Base-by-base conservation (phyloP, 2,113 vertebrate genomes). In the Galeopterus variegatus region DNA sequence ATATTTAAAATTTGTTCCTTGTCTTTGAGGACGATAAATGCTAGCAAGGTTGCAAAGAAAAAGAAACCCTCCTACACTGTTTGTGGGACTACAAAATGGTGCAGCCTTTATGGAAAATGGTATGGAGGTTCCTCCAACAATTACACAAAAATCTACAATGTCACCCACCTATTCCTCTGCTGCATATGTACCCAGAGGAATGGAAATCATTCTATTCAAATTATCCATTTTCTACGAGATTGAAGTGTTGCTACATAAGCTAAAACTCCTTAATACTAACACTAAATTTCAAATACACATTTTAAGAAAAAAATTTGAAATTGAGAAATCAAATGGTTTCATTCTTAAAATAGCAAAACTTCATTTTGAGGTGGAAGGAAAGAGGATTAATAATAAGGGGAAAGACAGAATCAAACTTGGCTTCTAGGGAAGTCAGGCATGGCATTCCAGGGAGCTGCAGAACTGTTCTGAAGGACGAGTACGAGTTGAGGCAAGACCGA, bases 351-450 rank as follows among this genome's bases (percentile, higher is more conserved):
- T 3, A 26, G 10, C 48, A 72, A 84, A 84, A 19, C 54, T 87
- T 56, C 33, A 58, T 45, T 91, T 23, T 21, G 0, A 89, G 26
- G 13, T 48, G 8, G 26, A 62, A 73, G 18, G 6, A 54, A 0
- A 28, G 5, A 8, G 11, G 24, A 19, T 5, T 1, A 52, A n/a
- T 13, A 28, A 4, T 17, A 31, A 5, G 54, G 70, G 4, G 23
- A 21, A 52, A 87, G 60, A 24, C 19, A 31, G 41, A 31, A 48
- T 2, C 6, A 0, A 54, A 13, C 28, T 1, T 0, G 8, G 5
- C 28, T 86, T 36, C 52, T 41, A 7, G 5, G 3, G 2, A 88
- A 91, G 65, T 11, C 24, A n/a, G 64, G 41, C 31, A 23, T 8
- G 0, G 13, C 17, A 11, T 50, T 86, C 10, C 21, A 54, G 54